Base-by-base conservation (phyloP, 2,113 vertebrate genomes). In the Ptychochromis oligacanthus region DNA sequence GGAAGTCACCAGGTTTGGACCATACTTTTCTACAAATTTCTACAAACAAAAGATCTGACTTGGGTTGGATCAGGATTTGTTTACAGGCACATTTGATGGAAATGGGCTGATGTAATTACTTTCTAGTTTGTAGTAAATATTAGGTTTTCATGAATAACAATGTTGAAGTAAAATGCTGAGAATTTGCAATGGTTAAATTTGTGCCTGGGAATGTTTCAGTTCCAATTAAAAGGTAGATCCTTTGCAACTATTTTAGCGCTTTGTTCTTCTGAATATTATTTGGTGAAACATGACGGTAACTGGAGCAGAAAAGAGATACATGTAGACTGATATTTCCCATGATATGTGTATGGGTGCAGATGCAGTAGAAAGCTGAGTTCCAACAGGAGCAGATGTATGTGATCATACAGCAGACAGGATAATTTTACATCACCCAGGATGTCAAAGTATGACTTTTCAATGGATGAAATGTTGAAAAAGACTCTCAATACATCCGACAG, bases 1-100 rank as follows among this genome's bases (percentile, higher is more conserved):
- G 31, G 24, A 52, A 49, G 0, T 31, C 46, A 20, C 17, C 67
- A 8, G 46, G 11, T 31, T 1, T 6, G 26, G 0, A 22, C 26
- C 18, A 8, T 0, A 46, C 0, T 31, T 52, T 52, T 28, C 65
- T 52, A 26, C 65, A 52, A 11, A 70, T 7, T 49, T 70, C 40
- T 70, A 18, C 1, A 67, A 46, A 26, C 24, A 49, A 70, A 70
- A 49, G 18, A 49, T 7, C 0, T 0, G 38, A 46, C 64, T 26
- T 11, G 64, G 26, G 43, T 52, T 2, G 0, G 28, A 20, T 52
- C 24, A 20, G 43, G 0, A 70, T 7, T 26, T 24, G 13, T 5
- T 15, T 18, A 18, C 15, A 7, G 12, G 34, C n/a, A 65, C 36
- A 10, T 43, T 43, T 0, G 4, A 10, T 65, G 61, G 20, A 64